A percentile compares a stretch with the other conserved stretches of the same genome.
Evolutionary conservation across 2,113 vertebrate species (phyloP).

Genomic region (Pollimyrus isidori): DNA sequence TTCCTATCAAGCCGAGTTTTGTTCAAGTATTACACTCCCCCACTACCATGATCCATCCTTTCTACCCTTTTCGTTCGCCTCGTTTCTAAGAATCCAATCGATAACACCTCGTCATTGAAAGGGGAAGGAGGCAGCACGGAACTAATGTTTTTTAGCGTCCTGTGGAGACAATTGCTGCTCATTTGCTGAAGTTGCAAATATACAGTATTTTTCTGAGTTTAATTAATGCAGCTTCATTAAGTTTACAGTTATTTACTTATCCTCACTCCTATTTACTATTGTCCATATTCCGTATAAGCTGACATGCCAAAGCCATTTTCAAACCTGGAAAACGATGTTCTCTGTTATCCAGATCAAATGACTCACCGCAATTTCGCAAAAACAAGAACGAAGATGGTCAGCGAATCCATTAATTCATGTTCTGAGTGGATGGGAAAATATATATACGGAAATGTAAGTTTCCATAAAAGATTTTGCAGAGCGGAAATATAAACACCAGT

Average conservation of each 20-base stretch:
- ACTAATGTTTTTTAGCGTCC: not conserved
- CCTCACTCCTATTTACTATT: not conserved
- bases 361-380: not conserved
- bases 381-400: not conserved
- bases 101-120: not conserved
- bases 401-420: constrained; percentile 4
- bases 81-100: not conserved
- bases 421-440: not conserved
- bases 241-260: not conserved
- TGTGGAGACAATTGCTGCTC: not conserved
- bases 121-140: not conserved
- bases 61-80: not conserved
- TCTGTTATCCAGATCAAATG: not conserved
- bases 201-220: not conserved
- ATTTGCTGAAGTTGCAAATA: not conserved
- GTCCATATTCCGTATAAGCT: not conserved
- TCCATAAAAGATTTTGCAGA: not conserved
- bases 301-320: not conserved
- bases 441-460: not conserved
- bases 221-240: not conserved
- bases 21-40: not conserved
- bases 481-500: not conserved
- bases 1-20: not conserved
- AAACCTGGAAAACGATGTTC: not conserved
- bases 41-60: not conserved